These are phyloP conservation scores for Parotocinclus haroldoi DNA, from an alignment of 2,797 vertebrate species.

Conservation along the genomic window DNA sequence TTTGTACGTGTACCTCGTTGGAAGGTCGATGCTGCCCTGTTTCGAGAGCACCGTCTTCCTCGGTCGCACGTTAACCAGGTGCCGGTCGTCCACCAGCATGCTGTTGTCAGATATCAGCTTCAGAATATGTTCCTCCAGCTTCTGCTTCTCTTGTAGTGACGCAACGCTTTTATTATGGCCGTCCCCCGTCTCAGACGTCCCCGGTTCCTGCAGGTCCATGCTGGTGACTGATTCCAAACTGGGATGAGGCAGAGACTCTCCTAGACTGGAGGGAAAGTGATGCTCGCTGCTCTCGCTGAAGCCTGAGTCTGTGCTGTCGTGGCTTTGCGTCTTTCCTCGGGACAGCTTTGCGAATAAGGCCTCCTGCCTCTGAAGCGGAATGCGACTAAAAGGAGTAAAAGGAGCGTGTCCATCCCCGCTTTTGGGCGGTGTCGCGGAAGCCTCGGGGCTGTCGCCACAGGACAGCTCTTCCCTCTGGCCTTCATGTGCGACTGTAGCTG, in stretches of 20 bases:
- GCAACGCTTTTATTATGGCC: constrained; percentile 48
- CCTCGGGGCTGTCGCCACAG: no score
- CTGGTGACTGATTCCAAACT: constrained; percentile 70
- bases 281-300: constrained; percentile 89
- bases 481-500: constrained; percentile 43
- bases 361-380: constrained; percentile 80
- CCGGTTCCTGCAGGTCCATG: constrained; percentile 51
- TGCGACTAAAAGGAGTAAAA: constrained; percentile 52
- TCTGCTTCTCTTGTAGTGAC: constrained; percentile 75
- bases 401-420: constrained; percentile 50
- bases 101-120: constrained; percentile 93
- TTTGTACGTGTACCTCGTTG: constrained; percentile 93
- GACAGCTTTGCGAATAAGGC: constrained; percentile 76
- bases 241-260: constrained; percentile 68
- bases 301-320: constrained; percentile 93
- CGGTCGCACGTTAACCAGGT: constrained; percentile 87
- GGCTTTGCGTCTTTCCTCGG: constrained; percentile 67
- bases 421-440: constrained; percentile 8
- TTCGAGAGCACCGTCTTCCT: constrained; percentile 90
- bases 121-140: constrained; percentile 86
- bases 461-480: constrained; percentile 5
- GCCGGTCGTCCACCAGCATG: constrained; percentile 86
- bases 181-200: constrained; percentile 19
- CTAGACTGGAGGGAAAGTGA: constrained; percentile 69
- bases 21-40: constrained; percentile 95